These are phyloP conservation scores for Atherinosoma microstoma DNA, from an alignment of 2,797 vertebrate genomes.

Conservation along the genomic window DNA sequence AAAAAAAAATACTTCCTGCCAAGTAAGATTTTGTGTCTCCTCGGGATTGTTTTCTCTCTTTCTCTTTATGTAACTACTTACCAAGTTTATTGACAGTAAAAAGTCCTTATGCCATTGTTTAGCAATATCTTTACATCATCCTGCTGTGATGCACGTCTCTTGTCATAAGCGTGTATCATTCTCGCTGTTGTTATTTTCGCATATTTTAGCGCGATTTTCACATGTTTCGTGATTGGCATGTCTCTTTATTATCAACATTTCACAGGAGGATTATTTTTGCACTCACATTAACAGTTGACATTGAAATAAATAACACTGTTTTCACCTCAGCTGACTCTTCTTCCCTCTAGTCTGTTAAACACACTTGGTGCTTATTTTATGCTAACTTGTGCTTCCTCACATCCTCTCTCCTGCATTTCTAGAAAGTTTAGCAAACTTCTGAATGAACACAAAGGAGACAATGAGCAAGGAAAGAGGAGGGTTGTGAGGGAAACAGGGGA, in stretches of 20 bases:
- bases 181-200: background rate
- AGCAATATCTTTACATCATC: background rate
- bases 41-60: background rate
- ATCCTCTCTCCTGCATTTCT: too few species aligned
- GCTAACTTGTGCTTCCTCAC: too few species aligned
- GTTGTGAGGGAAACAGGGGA: too few species aligned
- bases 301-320: background rate
- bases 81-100: background rate
- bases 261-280: background rate
- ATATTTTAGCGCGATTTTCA: background rate
- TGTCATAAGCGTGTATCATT: background rate
- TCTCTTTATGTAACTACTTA: background rate
- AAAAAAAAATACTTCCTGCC: background rate
- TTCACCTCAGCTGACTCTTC: background rate
- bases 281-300: background rate
- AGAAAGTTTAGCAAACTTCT: too few species aligned
- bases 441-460: too few species aligned
- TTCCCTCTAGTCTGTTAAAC: too few species aligned
- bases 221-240: background rate
- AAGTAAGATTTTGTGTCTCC: background rate
- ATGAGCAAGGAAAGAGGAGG: too few species aligned
- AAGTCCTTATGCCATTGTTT: too few species aligned
- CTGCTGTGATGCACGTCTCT: background rate
- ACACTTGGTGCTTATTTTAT: background rate
- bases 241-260: background rate